These are phyloP conservation scores for Gastrophysa polygoni DNA, from an alignment of 2,888 invertebrate genomes.

Conservation along the genomic window DNA sequence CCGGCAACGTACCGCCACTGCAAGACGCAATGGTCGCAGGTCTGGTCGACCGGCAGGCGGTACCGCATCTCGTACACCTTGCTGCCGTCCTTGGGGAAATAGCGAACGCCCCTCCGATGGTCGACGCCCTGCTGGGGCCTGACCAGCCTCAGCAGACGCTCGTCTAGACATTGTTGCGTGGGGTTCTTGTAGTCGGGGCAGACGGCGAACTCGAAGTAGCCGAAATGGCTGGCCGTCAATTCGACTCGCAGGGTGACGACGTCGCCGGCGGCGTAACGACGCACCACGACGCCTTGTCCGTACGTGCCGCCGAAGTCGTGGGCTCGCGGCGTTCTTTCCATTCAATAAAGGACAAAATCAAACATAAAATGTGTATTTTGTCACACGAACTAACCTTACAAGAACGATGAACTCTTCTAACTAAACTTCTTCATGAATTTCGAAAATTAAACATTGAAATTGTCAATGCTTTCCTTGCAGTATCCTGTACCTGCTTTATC, in stretches of 20 bases:
- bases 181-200: slow-evolving; percentile 76
- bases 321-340: slow-evolving; percentile 69
- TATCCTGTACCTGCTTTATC: too few relatives aligned
- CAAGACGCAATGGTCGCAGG: slow-evolving; percentile 81
- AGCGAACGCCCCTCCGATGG: slow-evolving; percentile 65
- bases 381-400: too few relatives aligned
- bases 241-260: slow-evolving; percentile 77
- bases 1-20: slow-evolving; percentile 91
- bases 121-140: slow-evolving; percentile 56
- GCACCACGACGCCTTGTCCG: slow-evolving; percentile 80
- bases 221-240: slow-evolving; percentile 86
- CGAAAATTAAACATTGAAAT: too few relatives aligned
- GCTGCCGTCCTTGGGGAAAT: slow-evolving; percentile 79
- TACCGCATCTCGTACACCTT: slow-evolving; percentile 75
- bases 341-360: too few relatives aligned
- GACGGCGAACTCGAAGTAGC: slow-evolving; percentile 83
- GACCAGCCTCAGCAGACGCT: slow-evolving; percentile 67
- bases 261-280: slow-evolving; percentile 74
- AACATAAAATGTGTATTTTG: too few relatives aligned
- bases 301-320: slow-evolving; percentile 86
- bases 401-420: too few relatives aligned
- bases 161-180: slow-evolving; percentile 78
- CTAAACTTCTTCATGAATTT: too few relatives aligned
- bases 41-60: slow-evolving; percentile 63
- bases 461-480: too few relatives aligned